phyloP scores from a whole-genome alignment of 1,140 invertebrate species.

The Heliconius melpomene region DNA sequence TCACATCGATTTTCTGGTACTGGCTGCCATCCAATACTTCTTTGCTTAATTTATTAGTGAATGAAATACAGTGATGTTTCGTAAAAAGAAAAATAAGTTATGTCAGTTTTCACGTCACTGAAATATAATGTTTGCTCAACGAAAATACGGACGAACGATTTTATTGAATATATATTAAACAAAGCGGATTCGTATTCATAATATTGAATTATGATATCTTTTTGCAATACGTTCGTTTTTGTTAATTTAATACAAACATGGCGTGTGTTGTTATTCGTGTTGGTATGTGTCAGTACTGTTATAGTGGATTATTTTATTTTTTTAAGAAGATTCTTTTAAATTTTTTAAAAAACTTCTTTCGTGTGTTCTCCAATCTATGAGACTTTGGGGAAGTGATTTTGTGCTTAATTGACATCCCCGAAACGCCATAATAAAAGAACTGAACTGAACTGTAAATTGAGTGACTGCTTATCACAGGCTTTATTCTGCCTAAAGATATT shows the following conservation, averaged over 20 bases:
- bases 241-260: conserved; percentile 3
- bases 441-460: no score
- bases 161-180: conserved; percentile 20
- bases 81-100: conserved; percentile 44
- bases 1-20: conserved; percentile 64
- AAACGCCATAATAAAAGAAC: no score
- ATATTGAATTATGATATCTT: conserved; percentile 13
- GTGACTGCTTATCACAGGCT: no score
- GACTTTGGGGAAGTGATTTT: no score
- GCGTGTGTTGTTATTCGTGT: not conserved
- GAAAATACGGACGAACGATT: conserved; percentile 12
- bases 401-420: no score
- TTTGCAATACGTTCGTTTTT: conserved; percentile 5
- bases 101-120: conserved; percentile 35
- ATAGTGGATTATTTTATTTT: not conserved
- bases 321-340: not conserved
- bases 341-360: no score
- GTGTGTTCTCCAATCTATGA: no score
- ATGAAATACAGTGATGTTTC: conserved; percentile 46
- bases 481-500: no score
- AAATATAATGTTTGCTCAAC: conserved; percentile 18
- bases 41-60: conserved; percentile 72
- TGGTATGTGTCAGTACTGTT: not conserved
- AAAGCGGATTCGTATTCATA: conserved; percentile 11
- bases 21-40: conserved; percentile 71